Conservation (phyloP, 2,113 vertebrate species). For the Heterocephalus glaber region DNA sequence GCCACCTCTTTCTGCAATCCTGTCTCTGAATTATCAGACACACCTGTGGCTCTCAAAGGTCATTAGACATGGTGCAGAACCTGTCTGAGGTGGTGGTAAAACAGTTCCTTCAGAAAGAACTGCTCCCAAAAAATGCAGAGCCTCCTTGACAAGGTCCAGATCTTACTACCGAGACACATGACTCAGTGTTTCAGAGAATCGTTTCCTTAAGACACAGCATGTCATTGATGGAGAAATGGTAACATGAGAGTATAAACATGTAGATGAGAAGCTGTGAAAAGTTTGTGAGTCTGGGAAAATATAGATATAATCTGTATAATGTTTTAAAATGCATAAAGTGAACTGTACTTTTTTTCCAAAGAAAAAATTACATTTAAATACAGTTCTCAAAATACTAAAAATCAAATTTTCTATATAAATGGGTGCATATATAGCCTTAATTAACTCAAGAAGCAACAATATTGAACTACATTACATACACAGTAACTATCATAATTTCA, state of each 20-base stretch:
- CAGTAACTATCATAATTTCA: neutral
- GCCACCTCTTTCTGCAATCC: neutral
- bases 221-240: neutral
- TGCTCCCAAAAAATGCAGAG: neutral
- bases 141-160: neutral
- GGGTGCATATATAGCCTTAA: neutral
- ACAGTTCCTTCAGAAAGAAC: neutral
- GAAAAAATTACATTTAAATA: neutral
- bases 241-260: rapidly evolving
- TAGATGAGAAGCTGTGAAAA: no score
- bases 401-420: neutral
- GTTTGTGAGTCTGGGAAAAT: neutral
- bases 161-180: neutral
- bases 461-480: neutral
- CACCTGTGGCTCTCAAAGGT: neutral
- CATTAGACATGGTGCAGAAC: neutral
- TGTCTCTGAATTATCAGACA: neutral
- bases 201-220: neutral
- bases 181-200: neutral
- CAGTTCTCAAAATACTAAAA: conserved; percentile 26
- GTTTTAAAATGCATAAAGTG: neutral
- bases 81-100: neutral
- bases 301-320: neutral
- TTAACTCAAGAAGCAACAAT: neutral
- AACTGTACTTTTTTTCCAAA: neutral